Evolutionary conservation across 1,140 invertebrate species (phyloP).

Genomic region (Orius insidiosus): DNA sequence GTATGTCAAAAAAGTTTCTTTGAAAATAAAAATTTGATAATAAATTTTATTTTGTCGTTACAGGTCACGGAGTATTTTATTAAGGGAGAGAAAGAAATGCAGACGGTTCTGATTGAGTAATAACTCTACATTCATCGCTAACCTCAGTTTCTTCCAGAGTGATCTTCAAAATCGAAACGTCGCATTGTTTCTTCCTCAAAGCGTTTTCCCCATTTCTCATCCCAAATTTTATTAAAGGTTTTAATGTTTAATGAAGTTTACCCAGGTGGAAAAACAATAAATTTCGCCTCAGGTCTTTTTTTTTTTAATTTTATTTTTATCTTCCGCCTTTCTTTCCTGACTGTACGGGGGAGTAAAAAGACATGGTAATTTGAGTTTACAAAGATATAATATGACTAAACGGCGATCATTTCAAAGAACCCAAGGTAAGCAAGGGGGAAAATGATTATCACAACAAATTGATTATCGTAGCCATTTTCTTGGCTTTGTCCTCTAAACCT

Average conservation of each 20-base stretch:
- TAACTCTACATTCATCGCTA: too few relatives aligned
- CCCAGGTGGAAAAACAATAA: neutral
- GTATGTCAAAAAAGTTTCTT: too few relatives aligned
- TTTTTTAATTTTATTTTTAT: too few relatives aligned
- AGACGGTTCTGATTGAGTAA: too few relatives aligned
- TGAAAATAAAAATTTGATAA: too few relatives aligned
- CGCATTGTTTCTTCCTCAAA: too few relatives aligned
- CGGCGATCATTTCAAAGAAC: constrained; percentile 17
- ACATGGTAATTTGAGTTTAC: constrained; percentile 13
- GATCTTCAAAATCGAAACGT: too few relatives aligned
- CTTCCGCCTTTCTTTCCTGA: neutral
- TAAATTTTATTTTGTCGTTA: too few relatives aligned
- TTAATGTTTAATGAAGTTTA: constrained; percentile 3
- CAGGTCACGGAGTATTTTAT: too few relatives aligned
- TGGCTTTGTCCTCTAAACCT: constrained; percentile 13
- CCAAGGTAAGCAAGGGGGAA: constrained; percentile 10
- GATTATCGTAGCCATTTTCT: constrained; percentile 17
- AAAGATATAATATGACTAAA: constrained; percentile 15
- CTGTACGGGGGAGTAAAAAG: constrained; percentile 8
- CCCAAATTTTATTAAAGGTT: neutral
- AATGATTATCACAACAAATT: constrained; percentile 17
- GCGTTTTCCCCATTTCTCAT: neutral
- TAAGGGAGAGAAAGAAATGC: too few relatives aligned
- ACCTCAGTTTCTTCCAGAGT: too few relatives aligned
- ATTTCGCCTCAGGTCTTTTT: too few relatives aligned